phyloP scores from a whole-genome alignment of 2,113 vertebrate species.

The Myiozetetes cayanensis region DNA sequence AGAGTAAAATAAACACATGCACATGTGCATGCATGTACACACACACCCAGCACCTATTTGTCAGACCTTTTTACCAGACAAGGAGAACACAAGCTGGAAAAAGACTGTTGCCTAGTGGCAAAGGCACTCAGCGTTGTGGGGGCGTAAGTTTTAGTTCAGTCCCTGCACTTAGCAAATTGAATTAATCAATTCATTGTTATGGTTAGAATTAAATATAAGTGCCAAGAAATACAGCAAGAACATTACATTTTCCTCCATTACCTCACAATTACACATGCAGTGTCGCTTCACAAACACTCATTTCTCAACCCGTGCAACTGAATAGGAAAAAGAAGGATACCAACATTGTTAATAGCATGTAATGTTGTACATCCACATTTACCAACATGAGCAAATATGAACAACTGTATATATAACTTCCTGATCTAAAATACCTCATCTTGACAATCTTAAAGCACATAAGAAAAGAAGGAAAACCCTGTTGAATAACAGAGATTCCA shows the following conservation, averaged over 20 bases:
- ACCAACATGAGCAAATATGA: neutral
- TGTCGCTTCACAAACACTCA: neutral
- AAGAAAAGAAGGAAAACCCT: neutral
- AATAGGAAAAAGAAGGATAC: neutral
- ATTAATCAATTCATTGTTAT: neutral
- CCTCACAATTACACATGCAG: neutral
- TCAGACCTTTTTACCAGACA: slow-evolving; percentile 22
- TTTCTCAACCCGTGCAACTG: neutral
- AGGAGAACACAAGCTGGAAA: neutral
- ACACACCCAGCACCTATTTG: slow-evolving; percentile 37
- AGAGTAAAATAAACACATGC: slow-evolving; percentile 45
- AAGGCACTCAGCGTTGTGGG: neutral
- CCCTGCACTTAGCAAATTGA: neutral
- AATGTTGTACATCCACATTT: neutral
- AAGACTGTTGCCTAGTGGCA: neutral
- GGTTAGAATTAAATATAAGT: neutral
- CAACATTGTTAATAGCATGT: neutral
- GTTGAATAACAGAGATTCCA: neutral
- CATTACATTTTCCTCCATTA: neutral
- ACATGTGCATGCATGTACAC: slow-evolving; percentile 47
- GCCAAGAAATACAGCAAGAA: slow-evolving; percentile 8
- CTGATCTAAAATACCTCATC: neutral
- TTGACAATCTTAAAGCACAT: neutral
- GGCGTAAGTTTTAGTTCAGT: neutral
- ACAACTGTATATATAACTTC: neutral